Conservation (phyloP, 2,888 invertebrate species). For the Oscheius sp. region DNA sequence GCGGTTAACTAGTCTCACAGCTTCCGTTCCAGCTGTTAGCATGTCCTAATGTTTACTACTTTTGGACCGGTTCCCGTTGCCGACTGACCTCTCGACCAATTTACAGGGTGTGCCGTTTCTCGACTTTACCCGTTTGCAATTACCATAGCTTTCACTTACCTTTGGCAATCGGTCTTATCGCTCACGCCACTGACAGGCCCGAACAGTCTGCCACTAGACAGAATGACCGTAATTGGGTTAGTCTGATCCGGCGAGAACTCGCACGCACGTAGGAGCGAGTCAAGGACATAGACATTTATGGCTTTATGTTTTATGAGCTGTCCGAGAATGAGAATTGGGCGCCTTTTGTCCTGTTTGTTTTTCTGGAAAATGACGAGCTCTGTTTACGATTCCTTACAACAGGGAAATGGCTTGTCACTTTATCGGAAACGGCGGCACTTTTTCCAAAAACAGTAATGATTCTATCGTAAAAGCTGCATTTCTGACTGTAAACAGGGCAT, state of each 20-base stretch:
- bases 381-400: neutral
- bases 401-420: neutral
- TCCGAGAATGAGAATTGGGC: neutral
- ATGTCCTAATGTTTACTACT: neutral
- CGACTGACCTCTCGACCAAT: neutral
- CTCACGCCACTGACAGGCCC: neutral
- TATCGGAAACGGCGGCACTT: neutral
- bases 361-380: neutral
- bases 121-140: too few relatives aligned
- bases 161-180: neutral
- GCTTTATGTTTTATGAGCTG: constrained; percentile 27
- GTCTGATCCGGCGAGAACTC: neutral
- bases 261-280: constrained; percentile 3
- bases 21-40: constrained; percentile 5
- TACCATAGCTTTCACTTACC: too few relatives aligned
- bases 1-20: too few relatives aligned
- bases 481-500: neutral
- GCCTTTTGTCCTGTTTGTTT: neutral
- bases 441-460: neutral
- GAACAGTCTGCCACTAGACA: too few relatives aligned
- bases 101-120: neutral
- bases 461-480: neutral
- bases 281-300: constrained; percentile 23
- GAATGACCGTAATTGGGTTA: constrained; percentile 21
- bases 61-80: neutral